phyloP scores from a whole-genome alignment of 2,113 vertebrate genomes.

The Anolis sagrei region DNA sequence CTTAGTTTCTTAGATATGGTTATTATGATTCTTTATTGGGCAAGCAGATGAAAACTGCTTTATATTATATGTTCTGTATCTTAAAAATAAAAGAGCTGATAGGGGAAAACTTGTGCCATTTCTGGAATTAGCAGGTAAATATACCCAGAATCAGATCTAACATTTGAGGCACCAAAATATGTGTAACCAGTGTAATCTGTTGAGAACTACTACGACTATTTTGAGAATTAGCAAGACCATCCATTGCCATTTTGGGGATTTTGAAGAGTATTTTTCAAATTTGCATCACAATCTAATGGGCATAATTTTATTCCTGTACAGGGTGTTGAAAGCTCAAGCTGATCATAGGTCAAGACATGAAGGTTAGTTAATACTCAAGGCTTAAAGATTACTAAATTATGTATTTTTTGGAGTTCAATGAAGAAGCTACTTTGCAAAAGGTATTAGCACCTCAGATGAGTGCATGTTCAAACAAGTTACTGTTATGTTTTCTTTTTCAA shows the following conservation, averaged over 20 bases:
- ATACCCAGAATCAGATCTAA: too few relatives aligned
- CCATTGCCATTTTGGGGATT: background rate
- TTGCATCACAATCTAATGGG: slow-evolving; percentile 36
- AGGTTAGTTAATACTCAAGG: slow-evolving; percentile 91
- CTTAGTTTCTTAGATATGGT: too few relatives aligned
- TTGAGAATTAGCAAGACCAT: background rate
- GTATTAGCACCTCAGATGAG: background rate
- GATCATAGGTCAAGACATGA: slow-evolving; percentile 97
- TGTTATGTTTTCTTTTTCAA: background rate
- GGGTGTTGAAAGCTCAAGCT: slow-evolving; percentile 96
- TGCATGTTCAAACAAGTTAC: background rate
- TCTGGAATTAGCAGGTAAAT: too few relatives aligned
- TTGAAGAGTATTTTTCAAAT: background rate
- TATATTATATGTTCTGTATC: too few relatives aligned
- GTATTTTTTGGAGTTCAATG: background rate
- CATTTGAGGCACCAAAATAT: too few relatives aligned
- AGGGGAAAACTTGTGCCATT: too few relatives aligned
- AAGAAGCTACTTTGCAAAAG: background rate
- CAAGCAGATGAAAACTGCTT: too few relatives aligned
- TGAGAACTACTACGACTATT: background rate
- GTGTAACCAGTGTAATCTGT: background rate
- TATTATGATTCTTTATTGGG: too few relatives aligned
- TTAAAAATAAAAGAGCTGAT: too few relatives aligned
- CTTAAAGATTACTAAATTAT: slow-evolving; percentile 86
- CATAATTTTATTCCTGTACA: slow-evolving; percentile 70